These are phyloP conservation scores for Caenorhabditis macrosperma DNA, from an alignment of 2,888 invertebrate genomes.

Conservation along the genomic window DNA sequence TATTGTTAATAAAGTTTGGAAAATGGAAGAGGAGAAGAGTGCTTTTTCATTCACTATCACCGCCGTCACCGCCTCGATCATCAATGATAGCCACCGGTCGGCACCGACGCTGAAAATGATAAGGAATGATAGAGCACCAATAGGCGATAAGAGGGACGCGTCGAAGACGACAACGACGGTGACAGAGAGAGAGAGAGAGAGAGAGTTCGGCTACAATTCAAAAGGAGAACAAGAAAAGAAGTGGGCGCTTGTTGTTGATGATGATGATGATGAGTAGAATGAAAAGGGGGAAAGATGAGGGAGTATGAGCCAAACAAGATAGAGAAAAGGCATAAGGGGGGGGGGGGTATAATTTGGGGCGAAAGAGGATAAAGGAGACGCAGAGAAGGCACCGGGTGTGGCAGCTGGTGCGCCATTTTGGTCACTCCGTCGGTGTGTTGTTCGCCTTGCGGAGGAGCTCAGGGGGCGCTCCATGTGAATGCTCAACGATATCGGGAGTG, in stretches of 20 bases:
- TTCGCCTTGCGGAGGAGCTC: constrained; percentile 19
- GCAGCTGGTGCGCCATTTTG: constrained; percentile 53
- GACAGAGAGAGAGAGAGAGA: no score
- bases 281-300: constrained; percentile 29
- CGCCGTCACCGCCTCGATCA: background rate
- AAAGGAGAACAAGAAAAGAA: background rate
- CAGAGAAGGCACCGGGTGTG: constrained; percentile 34
- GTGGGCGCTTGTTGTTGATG: background rate
- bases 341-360: constrained; percentile 47
- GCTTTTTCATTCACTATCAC: constrained; percentile 9
- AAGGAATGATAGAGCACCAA: constrained; percentile 9
- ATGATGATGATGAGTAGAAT: background rate
- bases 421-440: constrained; percentile 45
- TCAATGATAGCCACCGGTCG: constrained; percentile 13
- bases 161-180: background rate
- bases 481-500: constrained; percentile 24
- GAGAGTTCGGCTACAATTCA: no score
- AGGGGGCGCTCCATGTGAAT: constrained; percentile 31
- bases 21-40: constrained; percentile 1
- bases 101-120: constrained; percentile 31
- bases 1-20: no score
- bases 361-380: constrained; percentile 24
- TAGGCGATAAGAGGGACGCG: constrained; percentile 12
- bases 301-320: constrained; percentile 45
- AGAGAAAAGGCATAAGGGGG: constrained; percentile 21